phyloP scores from a whole-genome alignment of 2,113 vertebrate genomes.

The Lamprotornis superbus region DNA sequence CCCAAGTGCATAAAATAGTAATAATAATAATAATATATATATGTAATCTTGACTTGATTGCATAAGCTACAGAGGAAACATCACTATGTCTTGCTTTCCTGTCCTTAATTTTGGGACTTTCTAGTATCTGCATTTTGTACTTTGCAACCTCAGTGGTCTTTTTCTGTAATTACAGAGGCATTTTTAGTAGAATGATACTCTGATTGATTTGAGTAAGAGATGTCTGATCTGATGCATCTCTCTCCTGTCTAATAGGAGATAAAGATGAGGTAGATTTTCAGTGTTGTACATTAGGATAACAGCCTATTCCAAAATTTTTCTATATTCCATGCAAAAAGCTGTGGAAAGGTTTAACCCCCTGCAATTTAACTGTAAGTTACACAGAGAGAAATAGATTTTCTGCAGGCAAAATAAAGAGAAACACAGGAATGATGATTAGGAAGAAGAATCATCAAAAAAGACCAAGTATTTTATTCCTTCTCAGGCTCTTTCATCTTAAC shows the following conservation, averaged over 20 bases:
- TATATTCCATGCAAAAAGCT: not conserved
- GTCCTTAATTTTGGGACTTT: not conserved
- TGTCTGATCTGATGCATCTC: not conserved
- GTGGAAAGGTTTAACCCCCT: not conserved
- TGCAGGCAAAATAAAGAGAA: conserved; percentile 1
- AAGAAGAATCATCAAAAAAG: conserved; percentile 29
- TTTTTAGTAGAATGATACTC: not conserved
- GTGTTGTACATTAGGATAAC: not conserved
- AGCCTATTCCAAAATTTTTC: not conserved
- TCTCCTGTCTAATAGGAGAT: not conserved
- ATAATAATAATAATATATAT: no score
- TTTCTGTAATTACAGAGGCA: not conserved
- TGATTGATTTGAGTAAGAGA: not conserved
- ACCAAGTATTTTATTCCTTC: conserved; percentile 26
- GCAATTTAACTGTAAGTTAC: not conserved
- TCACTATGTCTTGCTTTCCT: not conserved
- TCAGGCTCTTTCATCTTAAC: conserved; percentile 32
- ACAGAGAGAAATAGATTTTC: not conserved
- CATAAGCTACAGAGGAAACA: not conserved
- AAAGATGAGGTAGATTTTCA: not conserved
- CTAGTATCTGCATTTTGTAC: not conserved
- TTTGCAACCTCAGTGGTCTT: not conserved
- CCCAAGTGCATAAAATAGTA: not conserved
- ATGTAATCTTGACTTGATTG: not conserved
- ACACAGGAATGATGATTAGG: not conserved